Evolutionary conservation across 2,797 vertebrate genomes (phyloP).

Genomic region (Siniperca undulata): DNA sequence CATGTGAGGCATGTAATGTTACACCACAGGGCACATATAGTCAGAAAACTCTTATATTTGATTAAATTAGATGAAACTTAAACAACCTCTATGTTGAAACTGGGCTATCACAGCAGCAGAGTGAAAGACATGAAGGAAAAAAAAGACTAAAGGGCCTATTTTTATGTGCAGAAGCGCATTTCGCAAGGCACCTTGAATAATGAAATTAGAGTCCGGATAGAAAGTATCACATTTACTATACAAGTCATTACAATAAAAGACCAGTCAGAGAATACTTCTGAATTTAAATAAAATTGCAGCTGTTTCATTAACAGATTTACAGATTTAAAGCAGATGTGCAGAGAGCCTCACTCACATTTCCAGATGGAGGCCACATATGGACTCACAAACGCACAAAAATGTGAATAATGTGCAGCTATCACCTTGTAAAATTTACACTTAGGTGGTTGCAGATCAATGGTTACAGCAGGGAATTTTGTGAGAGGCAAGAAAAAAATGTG

Average conservation of each 20-base stretch:
- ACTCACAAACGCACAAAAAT: conserved; percentile 53
- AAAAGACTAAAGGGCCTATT: conserved; percentile 32
- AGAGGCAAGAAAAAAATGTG: conserved; percentile 18
- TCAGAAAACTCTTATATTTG: conserved; percentile 46
- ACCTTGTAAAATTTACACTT: conserved; percentile 55
- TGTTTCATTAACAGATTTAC: conserved; percentile 28
- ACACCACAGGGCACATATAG: conserved; percentile 33
- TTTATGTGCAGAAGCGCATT: not conserved
- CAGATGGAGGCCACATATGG: conserved; percentile 51
- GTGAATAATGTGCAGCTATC: conserved; percentile 41
- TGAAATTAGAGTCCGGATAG: conserved; percentile 4
- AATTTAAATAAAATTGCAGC: conserved; percentile 26
- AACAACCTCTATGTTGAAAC: conserved; percentile 42
- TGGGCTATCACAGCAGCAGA: conserved; percentile 36
- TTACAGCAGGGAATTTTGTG: not conserved
- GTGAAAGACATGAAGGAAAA: not conserved
- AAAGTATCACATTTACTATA: conserved; percentile 15
- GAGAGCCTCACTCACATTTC: conserved; percentile 41
- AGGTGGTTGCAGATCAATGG: conserved; percentile 4
- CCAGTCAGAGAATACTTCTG: not conserved
- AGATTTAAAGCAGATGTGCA: conserved; percentile 65
- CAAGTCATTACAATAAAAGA: conserved; percentile 14
- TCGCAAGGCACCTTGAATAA: not conserved
- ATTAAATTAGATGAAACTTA: conserved; percentile 58
- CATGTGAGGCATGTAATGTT: conserved; percentile 37